Percentiles rank a stretch among this genome's conserved stretches.
These are phyloP conservation scores for Lucilia sericata DNA, from an alignment of 1,140 invertebrate genomes.

Conservation along the genomic window DNA sequence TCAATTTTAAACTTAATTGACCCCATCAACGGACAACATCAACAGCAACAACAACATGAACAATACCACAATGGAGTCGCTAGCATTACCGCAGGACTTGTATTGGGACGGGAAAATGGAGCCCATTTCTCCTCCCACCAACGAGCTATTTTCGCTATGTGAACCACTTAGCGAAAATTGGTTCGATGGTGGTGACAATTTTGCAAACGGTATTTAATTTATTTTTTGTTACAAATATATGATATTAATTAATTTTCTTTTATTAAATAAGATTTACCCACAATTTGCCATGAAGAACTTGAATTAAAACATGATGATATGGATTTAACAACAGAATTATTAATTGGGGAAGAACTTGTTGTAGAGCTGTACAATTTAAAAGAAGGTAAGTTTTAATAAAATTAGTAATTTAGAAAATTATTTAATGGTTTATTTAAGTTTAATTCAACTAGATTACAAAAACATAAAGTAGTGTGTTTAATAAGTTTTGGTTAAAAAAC, in stretches of 20 bases:
- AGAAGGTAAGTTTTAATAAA: slow-evolving; percentile 50
- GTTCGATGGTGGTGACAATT: slow-evolving; percentile 61
- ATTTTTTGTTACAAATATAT: neutral
- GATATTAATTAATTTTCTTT: slow-evolving; percentile 5
- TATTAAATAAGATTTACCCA: slow-evolving; percentile 29
- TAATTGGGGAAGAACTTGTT: slow-evolving; percentile 58
- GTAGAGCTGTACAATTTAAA: slow-evolving; percentile 61
- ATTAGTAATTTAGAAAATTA: too few species aligned
- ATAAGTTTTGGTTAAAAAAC: too few species aligned
- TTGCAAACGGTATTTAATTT: slow-evolving; percentile 60
- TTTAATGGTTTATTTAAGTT: too few species aligned
- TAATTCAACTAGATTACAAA: too few species aligned
- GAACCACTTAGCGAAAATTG: slow-evolving; percentile 52
- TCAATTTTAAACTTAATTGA: slow-evolving; percentile 49
- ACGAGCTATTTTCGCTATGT: slow-evolving; percentile 61
- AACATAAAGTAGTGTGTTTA: too few species aligned
- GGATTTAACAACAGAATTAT: slow-evolving; percentile 51
- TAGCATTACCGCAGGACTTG: slow-evolving; percentile 60
- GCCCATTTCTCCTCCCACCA: slow-evolving; percentile 57
- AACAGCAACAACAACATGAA: slow-evolving; percentile 25
- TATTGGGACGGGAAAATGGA: slow-evolving; percentile 65
- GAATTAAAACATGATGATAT: slow-evolving; percentile 49
- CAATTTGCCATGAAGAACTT: slow-evolving; percentile 30
- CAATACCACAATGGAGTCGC: slow-evolving; percentile 58
- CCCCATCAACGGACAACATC: slow-evolving; percentile 26